Conservation (phyloP, 2,888 invertebrate species). For the Carabus problematicus region DNA sequence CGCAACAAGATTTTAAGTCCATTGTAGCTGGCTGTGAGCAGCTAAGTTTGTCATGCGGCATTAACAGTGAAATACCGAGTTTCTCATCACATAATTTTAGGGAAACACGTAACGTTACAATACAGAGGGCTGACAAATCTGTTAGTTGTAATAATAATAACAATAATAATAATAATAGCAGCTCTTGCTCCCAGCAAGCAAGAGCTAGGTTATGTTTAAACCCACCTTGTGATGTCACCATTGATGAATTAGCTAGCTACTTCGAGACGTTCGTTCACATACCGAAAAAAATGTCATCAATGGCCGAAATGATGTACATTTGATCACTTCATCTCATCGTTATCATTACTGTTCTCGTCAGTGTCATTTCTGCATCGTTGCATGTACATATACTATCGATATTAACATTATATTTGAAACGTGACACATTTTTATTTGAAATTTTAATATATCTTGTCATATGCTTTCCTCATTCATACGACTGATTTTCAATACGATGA, state of each 20-base stretch:
- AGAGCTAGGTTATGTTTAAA: conserved; percentile 68
- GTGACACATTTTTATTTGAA: too few species aligned
- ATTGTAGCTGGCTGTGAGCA: conserved; percentile 57
- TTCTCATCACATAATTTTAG: conserved; percentile 34
- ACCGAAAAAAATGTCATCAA: conserved; percentile 96
- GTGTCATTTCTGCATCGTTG: too few species aligned
- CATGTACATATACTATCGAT: too few species aligned
- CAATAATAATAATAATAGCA: conserved; percentile 47
- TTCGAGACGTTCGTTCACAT: conserved; percentile 96
- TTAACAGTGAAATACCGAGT: conserved; percentile 1
- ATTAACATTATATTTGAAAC: too few species aligned
- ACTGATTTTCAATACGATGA: too few species aligned
- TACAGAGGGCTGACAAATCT: conserved; percentile 43
- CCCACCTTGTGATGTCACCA: conserved; percentile 84
- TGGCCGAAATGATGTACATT: conserved; percentile 99
- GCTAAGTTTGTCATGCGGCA: conserved; percentile 53
- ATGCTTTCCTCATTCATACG: too few species aligned
- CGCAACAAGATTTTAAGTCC: conserved; percentile 56
- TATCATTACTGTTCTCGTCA: too few species aligned
- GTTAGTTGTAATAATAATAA: conserved; percentile 43
- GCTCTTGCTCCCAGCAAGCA: conserved; percentile 78
- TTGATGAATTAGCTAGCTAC: conserved; percentile 93
- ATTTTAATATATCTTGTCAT: too few species aligned
- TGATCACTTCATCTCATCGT: conserved; percentile 58
- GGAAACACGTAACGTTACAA: conserved; percentile 37